Evolutionary conservation across 2,888 invertebrate genomes (phyloP).

Genomic region (Luffia ferchaultella): DNA sequence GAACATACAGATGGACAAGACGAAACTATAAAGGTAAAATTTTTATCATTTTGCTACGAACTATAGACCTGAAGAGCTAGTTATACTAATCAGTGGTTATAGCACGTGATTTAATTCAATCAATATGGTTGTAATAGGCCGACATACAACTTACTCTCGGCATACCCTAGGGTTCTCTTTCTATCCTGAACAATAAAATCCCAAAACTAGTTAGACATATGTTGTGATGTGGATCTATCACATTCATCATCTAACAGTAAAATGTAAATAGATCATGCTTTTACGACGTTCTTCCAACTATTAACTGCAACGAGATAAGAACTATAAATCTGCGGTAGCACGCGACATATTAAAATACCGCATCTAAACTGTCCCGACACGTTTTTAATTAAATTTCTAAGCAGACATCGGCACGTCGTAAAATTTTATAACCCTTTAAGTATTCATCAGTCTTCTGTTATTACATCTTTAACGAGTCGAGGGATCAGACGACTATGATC

Average conservation of each 20-base stretch:
- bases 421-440: slow-evolving; percentile 49
- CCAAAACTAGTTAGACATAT: too few species aligned
- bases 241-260: neutral
- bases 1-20: too few species aligned
- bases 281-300: neutral
- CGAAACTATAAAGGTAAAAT: too few species aligned
- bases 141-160: too few species aligned
- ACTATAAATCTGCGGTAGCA: neutral
- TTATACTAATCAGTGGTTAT: too few species aligned
- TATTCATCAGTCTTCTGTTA: slow-evolving; percentile 38
- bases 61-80: too few species aligned
- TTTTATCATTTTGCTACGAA: too few species aligned
- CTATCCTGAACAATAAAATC: too few species aligned
- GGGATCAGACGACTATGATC: neutral
- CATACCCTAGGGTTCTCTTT: too few species aligned
- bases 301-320: neutral
- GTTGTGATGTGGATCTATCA: too few species aligned
- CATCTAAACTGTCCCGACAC: slow-evolving; percentile 39
- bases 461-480: slow-evolving; percentile 21
- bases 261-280: neutral
- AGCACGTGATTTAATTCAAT: too few species aligned
- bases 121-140: too few species aligned
- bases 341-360: slow-evolving; percentile 45
- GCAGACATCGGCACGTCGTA: slow-evolving; percentile 34
- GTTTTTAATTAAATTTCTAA: slow-evolving; percentile 56